Evolutionary conservation across 1,140 invertebrate genomes (phyloP), one percentile per base, ranked within the genome.

Genomic region (Danaus plexippus): DNA sequence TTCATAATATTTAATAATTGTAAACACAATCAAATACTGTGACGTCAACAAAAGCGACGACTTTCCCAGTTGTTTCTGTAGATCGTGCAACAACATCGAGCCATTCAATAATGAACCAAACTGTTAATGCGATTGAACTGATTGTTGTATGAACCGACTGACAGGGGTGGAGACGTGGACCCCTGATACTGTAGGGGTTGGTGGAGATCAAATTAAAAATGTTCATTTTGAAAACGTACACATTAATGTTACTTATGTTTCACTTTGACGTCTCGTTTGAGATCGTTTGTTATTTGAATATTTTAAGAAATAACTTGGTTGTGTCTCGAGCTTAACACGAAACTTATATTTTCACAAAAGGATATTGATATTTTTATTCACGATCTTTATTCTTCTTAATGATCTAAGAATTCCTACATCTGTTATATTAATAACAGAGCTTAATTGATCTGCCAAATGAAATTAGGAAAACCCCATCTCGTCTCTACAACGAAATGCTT

Each of bases 201-300:
- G 63, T 66, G 57, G 55, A 64, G 71, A 75, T 75, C 67, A 67
- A 73, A 76, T 76, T 76, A 72, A 73, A 76, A 76, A 71, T 64
- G 58, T 61, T 53, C 66, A 71, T 73, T 73, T 32, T 32, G 22
- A 32, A 32, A 32, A 32, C 22, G 22, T 7, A 2, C 22, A 32
- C 22, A 32, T 32, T 32, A 32, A 32, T 0, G 22, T 32, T 70
- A 68, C 69, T 73, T 78, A 61, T 59, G 59, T 67, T 70, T 68
- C 54, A 58, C 59, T 52, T 59, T 12, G 51, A 43, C 50, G 52
- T 40, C 40, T 50, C 53, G 59, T 49, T 53, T 42, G 46, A 47
- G 32, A 59, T 50, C 53, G 59, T 49, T 53, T 42, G 46, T 52
- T 43, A 59, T 41, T 47, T 46, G 11, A 40, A 47, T 15, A 47